A percentile compares a stretch with the other conserved stretches of the same genome.
These are phyloP conservation scores for Melinopterus prodromus DNA, from an alignment of 2,888 invertebrate genomes.

Conservation along the genomic window DNA sequence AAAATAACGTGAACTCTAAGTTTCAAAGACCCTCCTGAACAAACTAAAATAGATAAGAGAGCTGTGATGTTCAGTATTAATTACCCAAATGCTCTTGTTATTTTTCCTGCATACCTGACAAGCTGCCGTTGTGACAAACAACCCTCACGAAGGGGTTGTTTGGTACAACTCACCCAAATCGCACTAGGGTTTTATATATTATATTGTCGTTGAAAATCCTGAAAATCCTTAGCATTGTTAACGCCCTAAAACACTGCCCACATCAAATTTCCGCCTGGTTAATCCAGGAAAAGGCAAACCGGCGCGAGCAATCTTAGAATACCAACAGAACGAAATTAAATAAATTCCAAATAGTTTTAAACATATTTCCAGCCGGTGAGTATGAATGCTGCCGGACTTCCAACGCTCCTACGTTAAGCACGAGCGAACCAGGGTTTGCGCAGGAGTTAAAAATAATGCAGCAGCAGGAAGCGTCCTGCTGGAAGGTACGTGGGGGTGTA, in stretches of 20 bases:
- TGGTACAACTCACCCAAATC: no score
- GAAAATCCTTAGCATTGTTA: not conserved
- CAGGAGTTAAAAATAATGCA: not conserved
- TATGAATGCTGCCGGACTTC: not conserved
- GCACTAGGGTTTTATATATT: no score
- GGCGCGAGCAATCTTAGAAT: conserved; percentile 8
- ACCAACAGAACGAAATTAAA: conserved; percentile 6
- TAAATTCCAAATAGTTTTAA: conserved; percentile 13
- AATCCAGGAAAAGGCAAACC: not conserved
- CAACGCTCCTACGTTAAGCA: not conserved
- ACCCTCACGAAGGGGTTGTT: no score
- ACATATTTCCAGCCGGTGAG: not conserved
- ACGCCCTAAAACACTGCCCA: not conserved
- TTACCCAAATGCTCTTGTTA: no score
- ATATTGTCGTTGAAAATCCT: no score
- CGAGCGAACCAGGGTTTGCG: not conserved
- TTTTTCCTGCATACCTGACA: no score
- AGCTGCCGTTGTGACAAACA: no score
- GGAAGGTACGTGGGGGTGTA: not conserved
- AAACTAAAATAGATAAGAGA: no score
- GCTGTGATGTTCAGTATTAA: no score
- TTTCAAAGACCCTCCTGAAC: no score
- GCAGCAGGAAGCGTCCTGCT: not conserved
- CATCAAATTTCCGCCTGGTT: not conserved
- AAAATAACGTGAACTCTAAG: no score